Evolutionary conservation across 2,888 invertebrate species (phyloP).

Genomic region (Calliopum simillimum): DNA sequence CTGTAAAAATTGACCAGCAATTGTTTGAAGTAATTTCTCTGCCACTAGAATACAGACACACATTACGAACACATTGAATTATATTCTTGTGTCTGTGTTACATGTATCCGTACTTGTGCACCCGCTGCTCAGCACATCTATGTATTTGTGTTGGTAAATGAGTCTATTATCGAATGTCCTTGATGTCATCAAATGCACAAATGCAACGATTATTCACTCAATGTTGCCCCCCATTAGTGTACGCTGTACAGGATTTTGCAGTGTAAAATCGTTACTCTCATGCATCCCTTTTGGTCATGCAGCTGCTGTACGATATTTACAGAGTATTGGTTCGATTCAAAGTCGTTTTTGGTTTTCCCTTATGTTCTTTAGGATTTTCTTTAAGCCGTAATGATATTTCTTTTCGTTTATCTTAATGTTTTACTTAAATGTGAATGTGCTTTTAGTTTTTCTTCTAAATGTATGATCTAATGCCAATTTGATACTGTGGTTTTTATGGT

Average conservation of each 20-base stretch:
- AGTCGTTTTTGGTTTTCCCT: too few species aligned
- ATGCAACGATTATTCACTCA: slow-evolving; percentile 31
- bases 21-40: neutral
- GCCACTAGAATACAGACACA: too few species aligned
- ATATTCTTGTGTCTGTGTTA: neutral
- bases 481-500: too few species aligned
- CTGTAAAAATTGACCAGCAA: neutral
- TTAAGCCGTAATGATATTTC: too few species aligned
- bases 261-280: neutral
- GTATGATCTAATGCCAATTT: too few species aligned
- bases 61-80: neutral
- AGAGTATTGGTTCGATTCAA: too few species aligned
- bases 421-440: too few species aligned
- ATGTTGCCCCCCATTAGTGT: slow-evolving; percentile 11
- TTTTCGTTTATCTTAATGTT: too few species aligned
- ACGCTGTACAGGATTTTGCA: neutral
- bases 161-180: slow-evolving; percentile 32
- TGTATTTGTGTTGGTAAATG: slow-evolving; percentile 25
- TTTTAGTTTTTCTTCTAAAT: too few species aligned
- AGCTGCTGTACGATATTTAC: neutral
- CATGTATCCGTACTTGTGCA: neutral
- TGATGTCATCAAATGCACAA: slow-evolving; percentile 31
- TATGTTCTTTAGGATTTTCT: too few species aligned
- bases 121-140: neutral
- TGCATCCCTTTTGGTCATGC: neutral